Evolutionary conservation across 2,888 invertebrate genomes (phyloP).

Genomic region (Homarus gammarus): DNA sequence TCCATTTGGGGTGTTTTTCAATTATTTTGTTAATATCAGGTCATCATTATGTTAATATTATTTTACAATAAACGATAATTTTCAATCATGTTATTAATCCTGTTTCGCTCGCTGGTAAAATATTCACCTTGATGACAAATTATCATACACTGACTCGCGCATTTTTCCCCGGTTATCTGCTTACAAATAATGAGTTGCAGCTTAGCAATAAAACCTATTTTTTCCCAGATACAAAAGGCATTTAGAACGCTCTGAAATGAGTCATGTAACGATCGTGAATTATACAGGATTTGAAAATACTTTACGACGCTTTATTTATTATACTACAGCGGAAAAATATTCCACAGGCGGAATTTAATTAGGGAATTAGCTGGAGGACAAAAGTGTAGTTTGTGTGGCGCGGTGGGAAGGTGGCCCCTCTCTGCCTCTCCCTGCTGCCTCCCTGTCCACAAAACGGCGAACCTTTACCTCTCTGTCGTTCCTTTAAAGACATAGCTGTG

Average conservation of each 20-base stretch:
- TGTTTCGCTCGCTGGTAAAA: too few species aligned
- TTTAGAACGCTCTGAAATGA: conserved; percentile 53
- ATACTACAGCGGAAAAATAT: conserved; percentile 38
- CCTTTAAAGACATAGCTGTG: too few species aligned
- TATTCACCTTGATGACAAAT: too few species aligned
- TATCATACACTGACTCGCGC: too few species aligned
- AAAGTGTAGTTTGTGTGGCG: conserved; percentile 47
- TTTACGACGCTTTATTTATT: conserved; percentile 51
- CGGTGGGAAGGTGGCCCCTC: background rate
- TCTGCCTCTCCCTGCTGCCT: background rate
- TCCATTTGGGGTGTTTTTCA: too few species aligned
- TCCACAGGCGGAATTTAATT: conserved; percentile 54
- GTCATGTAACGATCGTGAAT: conserved; percentile 49
- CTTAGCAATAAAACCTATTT: conserved; percentile 56
- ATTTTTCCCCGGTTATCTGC: too few species aligned
- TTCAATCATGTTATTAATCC: too few species aligned
- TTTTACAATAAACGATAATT: too few species aligned
- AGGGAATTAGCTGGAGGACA: conserved; percentile 54
- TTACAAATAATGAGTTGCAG: conserved; percentile 21
- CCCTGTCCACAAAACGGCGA: too few species aligned
- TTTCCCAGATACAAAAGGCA: conserved; percentile 48
- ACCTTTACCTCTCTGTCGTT: too few species aligned
- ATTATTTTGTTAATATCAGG: too few species aligned
- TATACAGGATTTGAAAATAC: conserved; percentile 54
- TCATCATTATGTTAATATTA: too few species aligned